Conservation (phyloP, 2,888 invertebrate genomes). For the Perithous albicinctus region DNA sequence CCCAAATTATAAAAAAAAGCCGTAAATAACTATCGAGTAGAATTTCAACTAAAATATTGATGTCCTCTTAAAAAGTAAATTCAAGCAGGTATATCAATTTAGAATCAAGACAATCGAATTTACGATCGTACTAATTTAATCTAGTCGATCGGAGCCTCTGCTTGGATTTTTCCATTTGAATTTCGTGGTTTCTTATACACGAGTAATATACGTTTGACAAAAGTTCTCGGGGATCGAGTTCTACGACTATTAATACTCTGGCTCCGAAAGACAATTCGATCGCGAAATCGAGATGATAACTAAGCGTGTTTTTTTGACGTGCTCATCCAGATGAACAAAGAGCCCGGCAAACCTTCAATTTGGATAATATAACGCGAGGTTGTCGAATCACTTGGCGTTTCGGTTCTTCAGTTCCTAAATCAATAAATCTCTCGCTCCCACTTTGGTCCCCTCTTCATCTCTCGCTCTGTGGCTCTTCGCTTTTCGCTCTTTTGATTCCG, state of each 20-base stretch:
- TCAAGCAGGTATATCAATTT: slow-evolving; percentile 11
- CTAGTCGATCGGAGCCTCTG: slow-evolving; percentile 22
- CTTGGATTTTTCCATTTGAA: slow-evolving; percentile 60
- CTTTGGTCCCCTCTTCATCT: no score
- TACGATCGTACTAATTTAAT: slow-evolving; percentile 54
- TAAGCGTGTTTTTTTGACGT: slow-evolving; percentile 40
- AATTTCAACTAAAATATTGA: no score
- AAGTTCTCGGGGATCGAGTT: background rate
- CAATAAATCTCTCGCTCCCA: no score
- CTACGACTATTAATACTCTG: slow-evolving; percentile 27
- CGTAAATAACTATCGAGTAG: background rate
- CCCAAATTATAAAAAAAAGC: background rate
- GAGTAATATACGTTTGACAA: slow-evolving; percentile 31
- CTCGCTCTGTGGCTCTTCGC: no score
- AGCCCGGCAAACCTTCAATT: slow-evolving; percentile 62
- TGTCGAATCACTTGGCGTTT: slow-evolving; percentile 63
- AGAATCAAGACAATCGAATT: slow-evolving; percentile 52
- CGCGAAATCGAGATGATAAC: slow-evolving; percentile 14
- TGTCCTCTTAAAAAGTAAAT: background rate
- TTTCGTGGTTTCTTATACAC: slow-evolving; percentile 39
- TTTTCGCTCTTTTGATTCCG: no score
- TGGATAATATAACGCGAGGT: slow-evolving; percentile 68
- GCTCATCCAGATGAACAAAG: slow-evolving; percentile 44
- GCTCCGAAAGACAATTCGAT: background rate
- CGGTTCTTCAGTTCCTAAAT: slow-evolving; percentile 69